Evolutionary conservation across 1,140 invertebrate species (phyloP).

Genomic region (Argopecten irradians): DNA sequence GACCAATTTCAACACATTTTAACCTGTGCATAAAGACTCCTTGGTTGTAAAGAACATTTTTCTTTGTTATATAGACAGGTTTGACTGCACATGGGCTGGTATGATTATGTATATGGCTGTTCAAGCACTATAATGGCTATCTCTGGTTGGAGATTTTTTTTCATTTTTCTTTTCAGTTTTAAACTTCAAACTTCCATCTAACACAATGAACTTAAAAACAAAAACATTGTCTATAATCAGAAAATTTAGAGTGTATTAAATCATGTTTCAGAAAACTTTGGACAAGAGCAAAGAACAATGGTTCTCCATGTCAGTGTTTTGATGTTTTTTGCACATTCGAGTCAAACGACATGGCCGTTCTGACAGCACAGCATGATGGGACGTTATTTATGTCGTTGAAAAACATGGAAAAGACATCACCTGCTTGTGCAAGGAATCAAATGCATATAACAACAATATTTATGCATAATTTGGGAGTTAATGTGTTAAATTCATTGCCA

Average conservation of each 20-base stretch:
- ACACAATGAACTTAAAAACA: not conserved
- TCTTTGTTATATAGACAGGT: no score
- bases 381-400: not conserved
- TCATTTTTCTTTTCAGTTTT: not conserved
- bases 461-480: not conserved
- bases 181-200: not conserved
- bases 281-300: not conserved
- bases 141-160: no score
- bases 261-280: not conserved
- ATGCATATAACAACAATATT: not conserved
- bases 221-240: not conserved
- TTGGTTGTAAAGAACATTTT: no score
- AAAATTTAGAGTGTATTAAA: not conserved
- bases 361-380: not conserved
- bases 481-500: not conserved
- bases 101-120: no score
- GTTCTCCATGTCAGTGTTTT: not conserved
- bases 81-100: no score
- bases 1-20: no score
- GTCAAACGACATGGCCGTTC: not conserved
- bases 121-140: no score
- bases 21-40: no score
- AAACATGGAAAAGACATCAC: conserved; percentile 6
- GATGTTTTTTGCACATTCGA: not conserved
- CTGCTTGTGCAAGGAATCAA: not conserved